Evolutionary conservation across 2,113 vertebrate genomes (phyloP).

Genomic region (Scartelaos histophorus): DNA sequence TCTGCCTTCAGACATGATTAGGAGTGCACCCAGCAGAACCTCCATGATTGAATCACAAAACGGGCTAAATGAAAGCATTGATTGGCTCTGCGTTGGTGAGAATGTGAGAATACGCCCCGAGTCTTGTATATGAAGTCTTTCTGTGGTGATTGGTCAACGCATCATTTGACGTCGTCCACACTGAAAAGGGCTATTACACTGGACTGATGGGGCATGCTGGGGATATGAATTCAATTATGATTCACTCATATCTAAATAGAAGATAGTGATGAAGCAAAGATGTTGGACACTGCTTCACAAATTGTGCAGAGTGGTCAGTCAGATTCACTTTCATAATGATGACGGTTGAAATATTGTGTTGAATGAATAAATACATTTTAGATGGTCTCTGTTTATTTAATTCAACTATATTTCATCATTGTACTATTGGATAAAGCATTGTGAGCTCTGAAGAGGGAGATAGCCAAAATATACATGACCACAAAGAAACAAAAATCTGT

Average conservation of each 20-base stretch:
- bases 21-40: conserved; percentile 52
- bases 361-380: not conserved
- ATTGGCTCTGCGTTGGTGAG: conserved; percentile 42
- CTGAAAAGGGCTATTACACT: conserved; percentile 18
- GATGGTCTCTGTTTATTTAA: not conserved
- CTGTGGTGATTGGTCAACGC: conserved; percentile 31
- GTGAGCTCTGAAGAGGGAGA: not conserved
- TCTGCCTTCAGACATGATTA: conserved; percentile 58
- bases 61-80: conserved; percentile 58
- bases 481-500: too few relatives aligned
- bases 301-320: not conserved
- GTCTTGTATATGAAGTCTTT: conserved; percentile 39
- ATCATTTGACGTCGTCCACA: conserved; percentile 26
- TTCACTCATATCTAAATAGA: not conserved
- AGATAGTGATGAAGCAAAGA: not conserved
- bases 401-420: not conserved
- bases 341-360: not conserved
- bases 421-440: not conserved
- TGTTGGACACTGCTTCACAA: not conserved
- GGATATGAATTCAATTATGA: conserved; percentile 9
- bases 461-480: not conserved
- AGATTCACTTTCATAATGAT: not conserved
- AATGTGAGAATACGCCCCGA: conserved; percentile 35
- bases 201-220: conserved; percentile 16
- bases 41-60: conserved; percentile 55